phyloP scores from a whole-genome alignment of 1,140 invertebrate species.

The Drosophila sproati region DNA sequence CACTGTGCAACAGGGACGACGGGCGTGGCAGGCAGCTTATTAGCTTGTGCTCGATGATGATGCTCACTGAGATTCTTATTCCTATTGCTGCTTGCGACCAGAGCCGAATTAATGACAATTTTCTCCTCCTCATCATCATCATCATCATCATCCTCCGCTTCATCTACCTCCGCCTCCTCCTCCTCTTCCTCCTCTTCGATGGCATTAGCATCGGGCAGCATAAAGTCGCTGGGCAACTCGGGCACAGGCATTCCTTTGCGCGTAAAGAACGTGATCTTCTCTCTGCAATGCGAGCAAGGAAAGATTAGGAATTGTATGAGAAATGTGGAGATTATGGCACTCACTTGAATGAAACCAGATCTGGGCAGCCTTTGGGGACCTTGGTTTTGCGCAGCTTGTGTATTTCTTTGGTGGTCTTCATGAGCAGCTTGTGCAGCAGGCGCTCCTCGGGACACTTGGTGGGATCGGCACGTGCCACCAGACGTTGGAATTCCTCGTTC shows the following conservation, averaged over 20 bases:
- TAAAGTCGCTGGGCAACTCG: conserved; percentile 88
- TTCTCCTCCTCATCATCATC: conserved; percentile 75
- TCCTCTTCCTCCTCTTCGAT: conserved; percentile 76
- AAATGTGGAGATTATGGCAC: conserved; percentile 79
- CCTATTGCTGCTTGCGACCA: conserved; percentile 80
- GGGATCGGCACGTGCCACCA: conserved; percentile 88
- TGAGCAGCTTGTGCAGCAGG: conserved; percentile 92
- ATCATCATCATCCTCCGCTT: conserved; percentile 52
- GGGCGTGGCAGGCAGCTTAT: conserved; percentile 45
- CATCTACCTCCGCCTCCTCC: conserved; percentile 66
- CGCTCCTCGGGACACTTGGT: conserved; percentile 90
- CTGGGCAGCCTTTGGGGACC: conserved; percentile 94
- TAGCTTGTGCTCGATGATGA: conserved; percentile 58
- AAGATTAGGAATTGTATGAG: neutral
- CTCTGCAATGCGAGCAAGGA: conserved; percentile 87
- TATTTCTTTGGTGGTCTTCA: conserved; percentile 94
- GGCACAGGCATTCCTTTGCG: conserved; percentile 91
- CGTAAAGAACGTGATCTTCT: conserved; percentile 98
- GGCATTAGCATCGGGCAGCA: conserved; percentile 71
- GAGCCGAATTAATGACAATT: conserved; percentile 80
- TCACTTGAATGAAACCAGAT: conserved; percentile 97
- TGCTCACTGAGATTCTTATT: conserved; percentile 84
- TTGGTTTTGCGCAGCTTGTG: conserved; percentile 95
- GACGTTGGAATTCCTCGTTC: conserved; percentile 92
- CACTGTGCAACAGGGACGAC: neutral